Conservation (phyloP, 37 sponge, comb jelly and placozoan genomes). For the Beroe ovata region DNA sequence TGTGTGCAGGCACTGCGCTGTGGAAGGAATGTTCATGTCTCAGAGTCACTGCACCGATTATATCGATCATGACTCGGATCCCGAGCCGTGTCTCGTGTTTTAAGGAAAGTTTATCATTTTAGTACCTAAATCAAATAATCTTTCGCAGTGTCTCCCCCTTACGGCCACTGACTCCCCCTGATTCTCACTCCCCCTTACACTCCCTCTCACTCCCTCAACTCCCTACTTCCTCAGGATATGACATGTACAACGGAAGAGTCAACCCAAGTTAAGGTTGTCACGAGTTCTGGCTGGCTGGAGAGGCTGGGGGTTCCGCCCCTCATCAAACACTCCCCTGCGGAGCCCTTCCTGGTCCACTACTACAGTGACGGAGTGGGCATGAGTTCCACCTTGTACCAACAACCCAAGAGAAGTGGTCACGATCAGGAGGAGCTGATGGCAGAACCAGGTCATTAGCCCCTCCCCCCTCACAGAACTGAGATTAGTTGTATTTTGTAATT, state of each 20-base stretch:
- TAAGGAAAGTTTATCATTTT: too few species aligned
- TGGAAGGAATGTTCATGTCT: too few species aligned
- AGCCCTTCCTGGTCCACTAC: constrained; percentile 77
- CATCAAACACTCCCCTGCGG: constrained; percentile 73
- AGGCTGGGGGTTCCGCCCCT: constrained; percentile 76
- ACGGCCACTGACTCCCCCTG: too few species aligned
- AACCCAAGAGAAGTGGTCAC: constrained; percentile 33
- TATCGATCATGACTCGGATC: too few species aligned
- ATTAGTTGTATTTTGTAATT: too few species aligned
- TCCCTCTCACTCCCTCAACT: not conserved
- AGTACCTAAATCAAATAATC: too few species aligned
- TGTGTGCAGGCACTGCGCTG: too few species aligned
- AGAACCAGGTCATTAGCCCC: constrained; percentile 30
- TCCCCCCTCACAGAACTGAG: too few species aligned
- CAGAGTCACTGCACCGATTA: too few species aligned
- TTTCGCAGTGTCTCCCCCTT: too few species aligned
- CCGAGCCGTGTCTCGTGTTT: too few species aligned
- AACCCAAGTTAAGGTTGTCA: constrained; percentile 7
- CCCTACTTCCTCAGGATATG: not conserved
- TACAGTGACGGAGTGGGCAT: constrained; percentile 63
- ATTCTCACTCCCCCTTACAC: not conserved
- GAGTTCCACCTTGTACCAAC: constrained; percentile 28
- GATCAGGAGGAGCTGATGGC: constrained; percentile 14
- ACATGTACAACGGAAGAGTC: not conserved
- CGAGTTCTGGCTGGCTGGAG: constrained; percentile 72